Evolutionary conservation across 1,140 invertebrate genomes (phyloP), one percentile per base, ranked within the genome.

Genomic region (Meloidogyne floridensis): DNA sequence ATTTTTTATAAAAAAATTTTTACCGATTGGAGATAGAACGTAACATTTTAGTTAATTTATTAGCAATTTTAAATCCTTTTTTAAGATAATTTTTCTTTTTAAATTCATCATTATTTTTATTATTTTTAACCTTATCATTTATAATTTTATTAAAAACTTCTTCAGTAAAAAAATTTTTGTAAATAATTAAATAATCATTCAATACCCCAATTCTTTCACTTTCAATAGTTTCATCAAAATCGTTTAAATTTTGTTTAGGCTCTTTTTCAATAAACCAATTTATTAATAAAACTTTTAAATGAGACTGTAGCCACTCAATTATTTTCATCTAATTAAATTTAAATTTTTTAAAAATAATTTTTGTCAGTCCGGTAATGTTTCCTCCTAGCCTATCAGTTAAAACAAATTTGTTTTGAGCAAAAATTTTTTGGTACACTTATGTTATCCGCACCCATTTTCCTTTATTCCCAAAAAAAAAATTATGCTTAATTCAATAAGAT

Each of bases 61-160:
- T 65, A n/a, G 59, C 59, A n/a, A 65, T 0, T n/a, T n/a, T 65
- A 6, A 15, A 4, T n/a, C 59, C 59, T n/a, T n/a, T 65, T n/a
- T 65, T 65, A n/a, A 65, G n/a, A 65, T 65, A 65, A 65, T 65
- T 65, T n/a, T 65, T 2, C n/a, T 3, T 7, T n/a, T 65, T 65
- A n/a, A n/a, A 5, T n/a, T 65, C 10, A n/a, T 65, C n/a, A 65
- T n/a, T 65, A n/a, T 13, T 65, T n/a, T 65, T 18, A 7, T n/a
- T n/a, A n/a, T n/a, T 11, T 65, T 65, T 5, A 2, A 2, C 1
- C 2, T n/a, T n/a, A 65, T 65, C 5, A 65, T 65, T 65, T n/a
- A 65, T 65, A 65, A 65, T 65, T n/a, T 65, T 65, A 65, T 65
- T 18, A 65, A 65, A 65, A 65, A 65, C 59, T 65, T 65, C n/a